Evolutionary conservation across 2,113 vertebrate genomes (phyloP).

Genomic region (Opisthocomus hoazin): DNA sequence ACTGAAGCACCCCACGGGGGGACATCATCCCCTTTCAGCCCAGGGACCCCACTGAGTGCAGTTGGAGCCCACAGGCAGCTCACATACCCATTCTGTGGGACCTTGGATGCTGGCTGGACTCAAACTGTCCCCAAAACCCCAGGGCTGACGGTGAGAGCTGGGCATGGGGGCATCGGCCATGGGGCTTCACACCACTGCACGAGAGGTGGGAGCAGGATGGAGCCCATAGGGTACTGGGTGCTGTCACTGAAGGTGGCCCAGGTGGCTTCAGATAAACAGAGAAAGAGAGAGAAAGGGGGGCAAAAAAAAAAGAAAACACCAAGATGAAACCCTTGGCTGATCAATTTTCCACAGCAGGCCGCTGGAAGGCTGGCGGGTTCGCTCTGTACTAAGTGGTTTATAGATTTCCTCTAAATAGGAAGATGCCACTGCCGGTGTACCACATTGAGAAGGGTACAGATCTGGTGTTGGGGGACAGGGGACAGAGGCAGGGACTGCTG

Average conservation of each 20-base stretch:
- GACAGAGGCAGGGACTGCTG: background rate
- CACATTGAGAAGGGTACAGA: background rate
- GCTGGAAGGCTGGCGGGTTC: background rate
- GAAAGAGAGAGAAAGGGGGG: background rate
- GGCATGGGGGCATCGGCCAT: rapidly evolving
- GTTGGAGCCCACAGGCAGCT: background rate
- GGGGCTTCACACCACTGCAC: rapidly evolving
- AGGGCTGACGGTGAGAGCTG: background rate
- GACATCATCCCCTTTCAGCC: background rate
- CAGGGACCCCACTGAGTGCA: rapidly evolving
- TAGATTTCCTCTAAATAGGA: conserved; percentile 45
- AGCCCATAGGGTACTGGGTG: rapidly evolving
- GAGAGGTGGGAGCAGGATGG: background rate
- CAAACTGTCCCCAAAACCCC: background rate
- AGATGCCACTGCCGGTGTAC: background rate
- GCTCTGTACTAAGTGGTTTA: background rate
- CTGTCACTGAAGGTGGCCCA: background rate
- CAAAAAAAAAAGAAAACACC: rapidly evolving
- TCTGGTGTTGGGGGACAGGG: rapidly evolving
- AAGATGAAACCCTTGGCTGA: background rate
- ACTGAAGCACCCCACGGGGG: rapidly evolving
- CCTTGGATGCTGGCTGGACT: background rate
- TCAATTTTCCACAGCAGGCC: background rate
- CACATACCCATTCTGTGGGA: background rate
- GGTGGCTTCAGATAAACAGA: background rate